A percentile compares a stretch with the other conserved stretches of the same genome.
Evolutionary conservation across 2,113 vertebrate species (phyloP).

Genomic region (Gymnarchus niloticus): DNA sequence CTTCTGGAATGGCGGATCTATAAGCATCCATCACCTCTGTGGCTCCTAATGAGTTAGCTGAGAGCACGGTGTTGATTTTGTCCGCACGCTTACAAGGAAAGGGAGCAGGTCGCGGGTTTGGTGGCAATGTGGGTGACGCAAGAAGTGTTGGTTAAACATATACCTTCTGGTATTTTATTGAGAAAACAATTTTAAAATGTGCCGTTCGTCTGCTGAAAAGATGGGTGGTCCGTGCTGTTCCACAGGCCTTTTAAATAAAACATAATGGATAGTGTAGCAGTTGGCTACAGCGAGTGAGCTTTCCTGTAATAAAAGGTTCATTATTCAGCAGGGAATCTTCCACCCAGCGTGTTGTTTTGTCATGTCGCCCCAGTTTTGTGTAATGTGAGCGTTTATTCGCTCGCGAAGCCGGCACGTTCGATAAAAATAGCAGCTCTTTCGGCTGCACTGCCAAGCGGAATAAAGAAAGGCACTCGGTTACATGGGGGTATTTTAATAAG

Average conservation of each 20-base stretch:
- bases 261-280: conserved; percentile 30
- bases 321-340: conserved; percentile 23
- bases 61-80: conserved; percentile 17
- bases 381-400: conserved; percentile 56
- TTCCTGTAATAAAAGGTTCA: conserved; percentile 30
- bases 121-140: not conserved
- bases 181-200: conserved; percentile 30
- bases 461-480: conserved; percentile 56
- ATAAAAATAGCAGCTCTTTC: conserved; percentile 66
- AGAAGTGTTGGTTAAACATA: conserved; percentile 23
- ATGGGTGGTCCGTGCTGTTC: conserved; percentile 36
- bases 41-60: conserved; percentile 28
- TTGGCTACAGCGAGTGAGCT: conserved; percentile 24
- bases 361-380: conserved; percentile 23
- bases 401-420: conserved; percentile 55
- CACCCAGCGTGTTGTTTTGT: not conserved
- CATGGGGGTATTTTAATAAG: conserved; percentile 51
- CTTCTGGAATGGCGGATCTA: conserved; percentile 41
- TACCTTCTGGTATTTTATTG: conserved; percentile 43
- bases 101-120: not conserved
- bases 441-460: conserved; percentile 57
- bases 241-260: conserved; percentile 49
- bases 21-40: conserved; percentile 39
- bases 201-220: conserved; percentile 27
- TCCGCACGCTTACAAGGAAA: not conserved